Base-by-base conservation (phyloP, 2,113 vertebrate species). In the Coracopsis vasa region DNA sequence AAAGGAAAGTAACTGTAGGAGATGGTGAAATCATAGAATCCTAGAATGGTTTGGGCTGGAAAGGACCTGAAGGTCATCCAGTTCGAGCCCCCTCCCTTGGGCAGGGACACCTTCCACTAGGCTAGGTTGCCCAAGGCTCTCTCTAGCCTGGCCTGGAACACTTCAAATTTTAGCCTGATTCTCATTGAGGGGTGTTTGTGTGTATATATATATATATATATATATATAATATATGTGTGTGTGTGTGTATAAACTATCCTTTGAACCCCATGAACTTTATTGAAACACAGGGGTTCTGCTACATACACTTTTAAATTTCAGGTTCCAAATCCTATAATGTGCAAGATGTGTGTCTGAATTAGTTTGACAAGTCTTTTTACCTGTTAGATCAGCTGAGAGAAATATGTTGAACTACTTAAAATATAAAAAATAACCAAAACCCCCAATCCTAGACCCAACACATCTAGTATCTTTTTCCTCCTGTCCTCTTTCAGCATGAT, bases 171-270 rank as follows among this genome's bases (percentile, higher is more conserved):
- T 84, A 66, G 45, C 5, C 14, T 54, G 14, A 54, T 80, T 89
- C 27, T 74, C 6, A 41, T 8, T 70, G 67, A 65, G 39, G 29
- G 41, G 3, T 61, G 3, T n/a, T 56, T 56, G 10, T n/a, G 20
- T 58, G 54, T 56, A 31, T 56, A 3, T 58, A 10, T 44, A 3
- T 65, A 7, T 62, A 6, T 33, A 23, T 21, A 47, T 45, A 45
- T 45, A 44, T 47, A 23, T 29, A 1, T 42, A 0, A 1, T 42
- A 0, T 54, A 4, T 44, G 6, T 37, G 7, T 81, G 10, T 56
- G 1, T 60, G 3, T 50, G 15, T 77, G 3, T 29, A 37, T 51
- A 47, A 86, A 41, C 25, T 71, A 8, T 62, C 25, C 19, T 48
- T 94, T 61, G 35, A 83, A 41, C 28, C 47, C 14, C 44, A 74